A percentile compares a stretch with the other conserved stretches of the same genome.
These are phyloP conservation scores for Vicugna pacos DNA, from an alignment of 2,113 vertebrate genomes.

Conservation along the genomic window DNA sequence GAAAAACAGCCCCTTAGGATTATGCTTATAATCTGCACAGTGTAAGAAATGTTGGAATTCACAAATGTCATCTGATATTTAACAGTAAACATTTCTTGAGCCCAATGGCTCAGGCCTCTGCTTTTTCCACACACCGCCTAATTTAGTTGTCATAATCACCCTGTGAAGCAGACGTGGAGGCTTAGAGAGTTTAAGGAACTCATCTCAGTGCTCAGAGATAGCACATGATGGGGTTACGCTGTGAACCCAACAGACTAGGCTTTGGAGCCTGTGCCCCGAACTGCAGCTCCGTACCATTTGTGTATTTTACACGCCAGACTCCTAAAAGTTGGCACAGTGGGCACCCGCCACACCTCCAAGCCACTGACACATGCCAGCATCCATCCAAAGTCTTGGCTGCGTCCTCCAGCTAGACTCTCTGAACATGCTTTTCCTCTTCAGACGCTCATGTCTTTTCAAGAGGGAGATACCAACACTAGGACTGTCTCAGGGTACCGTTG, in stretches of 20 bases:
- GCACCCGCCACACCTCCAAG: not conserved
- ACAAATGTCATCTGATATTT: not conserved
- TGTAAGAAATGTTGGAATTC: not conserved
- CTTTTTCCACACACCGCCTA: not conserved
- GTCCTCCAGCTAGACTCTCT: not conserved
- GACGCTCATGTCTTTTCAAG: not conserved
- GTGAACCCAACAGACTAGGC: not conserved
- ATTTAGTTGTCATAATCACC: not conserved
- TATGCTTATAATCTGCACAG: not conserved
- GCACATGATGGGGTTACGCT: not conserved
- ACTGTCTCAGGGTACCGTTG: too few species aligned
- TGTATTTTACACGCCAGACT: not conserved
- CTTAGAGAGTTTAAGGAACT: not conserved
- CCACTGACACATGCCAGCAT: not conserved
- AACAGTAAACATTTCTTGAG: conserved; percentile 13
- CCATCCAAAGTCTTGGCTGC: not conserved
- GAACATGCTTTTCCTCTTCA: not conserved
- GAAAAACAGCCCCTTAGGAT: not conserved
- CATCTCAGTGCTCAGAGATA: not conserved
- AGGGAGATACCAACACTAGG: not conserved
- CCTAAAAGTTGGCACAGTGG: not conserved
- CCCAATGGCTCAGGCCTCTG: not conserved
- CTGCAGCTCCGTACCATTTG: not conserved
- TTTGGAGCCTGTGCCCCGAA: not conserved
- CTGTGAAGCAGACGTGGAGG: not conserved